Evolutionary conservation across 2,113 vertebrate genomes (phyloP).

Genomic region (Crotalus tigris): DNA sequence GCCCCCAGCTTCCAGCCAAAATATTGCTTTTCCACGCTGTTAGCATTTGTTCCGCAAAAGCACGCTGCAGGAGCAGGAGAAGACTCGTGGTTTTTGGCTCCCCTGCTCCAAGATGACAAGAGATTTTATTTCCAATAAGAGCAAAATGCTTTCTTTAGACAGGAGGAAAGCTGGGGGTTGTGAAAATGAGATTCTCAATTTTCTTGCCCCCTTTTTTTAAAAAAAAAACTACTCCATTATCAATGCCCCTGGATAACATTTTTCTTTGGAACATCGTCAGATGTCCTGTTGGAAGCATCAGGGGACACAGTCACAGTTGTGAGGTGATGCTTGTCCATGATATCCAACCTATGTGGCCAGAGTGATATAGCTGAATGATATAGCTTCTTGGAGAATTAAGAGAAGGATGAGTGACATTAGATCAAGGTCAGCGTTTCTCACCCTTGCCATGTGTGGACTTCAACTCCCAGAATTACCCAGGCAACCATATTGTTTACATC

Average conservation of each 20-base stretch:
- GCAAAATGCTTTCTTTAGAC: neutral
- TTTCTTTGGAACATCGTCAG: neutral
- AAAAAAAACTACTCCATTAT: neutral
- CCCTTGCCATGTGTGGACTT: neutral
- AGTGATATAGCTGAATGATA: neutral
- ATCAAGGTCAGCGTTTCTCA: neutral
- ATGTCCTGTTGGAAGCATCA: neutral
- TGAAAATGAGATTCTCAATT: neutral
- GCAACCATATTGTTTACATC: neutral
- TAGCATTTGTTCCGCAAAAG: constrained; percentile 11
- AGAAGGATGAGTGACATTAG: neutral
- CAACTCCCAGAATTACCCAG: neutral
- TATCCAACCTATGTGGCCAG: neutral
- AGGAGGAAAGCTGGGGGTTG: neutral
- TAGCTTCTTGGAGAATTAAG: neutral
- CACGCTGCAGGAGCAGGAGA: neutral
- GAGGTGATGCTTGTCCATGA: neutral
- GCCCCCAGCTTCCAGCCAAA: neutral
- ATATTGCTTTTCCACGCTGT: constrained; percentile 8
- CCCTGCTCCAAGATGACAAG: neutral
- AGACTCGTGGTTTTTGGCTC: neutral
- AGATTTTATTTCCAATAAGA: constrained; percentile 4
- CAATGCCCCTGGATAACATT: neutral
- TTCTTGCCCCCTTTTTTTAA: too few relatives aligned
- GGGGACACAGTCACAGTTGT: neutral